Base-by-base conservation (phyloP, 2,797 vertebrate genomes). In the Argyrosomus regius region DNA sequence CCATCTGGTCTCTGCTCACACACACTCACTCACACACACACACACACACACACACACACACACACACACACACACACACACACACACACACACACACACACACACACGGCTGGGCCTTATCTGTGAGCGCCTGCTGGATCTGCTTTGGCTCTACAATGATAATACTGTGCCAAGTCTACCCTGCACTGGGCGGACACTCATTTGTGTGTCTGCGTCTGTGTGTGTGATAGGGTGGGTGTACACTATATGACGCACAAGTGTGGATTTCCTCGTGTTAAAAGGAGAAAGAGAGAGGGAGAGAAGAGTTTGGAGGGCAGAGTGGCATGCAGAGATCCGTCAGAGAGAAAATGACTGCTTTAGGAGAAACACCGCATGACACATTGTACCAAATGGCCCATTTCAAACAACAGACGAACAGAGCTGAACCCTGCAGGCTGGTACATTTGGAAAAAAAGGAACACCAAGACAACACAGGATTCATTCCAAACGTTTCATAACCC, bases 401-500 rank as follows among this genome's bases (percentile, higher is more conserved):
- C 11, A 78, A 75, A 74, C 31, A 45, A 24, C 67, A 80, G 52
- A 48, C 0, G 4, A 22, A 59, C 60, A 61, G 58, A 78, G 59
- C 43, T 5, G 14, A 3, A 11, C 7, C 61, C 74, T 67, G 60
- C 72, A 71, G 82, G 22, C 39, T 43, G 71, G 49, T 16, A 16
- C 8, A 35, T 41, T 43, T 48, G 56, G 53, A 56, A 66, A 77
- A 73, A 39, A 39, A 2, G 35, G 31, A 50, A 66, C 31, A 82
- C 48, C 73, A 43, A 68, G 50, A 71, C 39, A 58, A 81, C 78
- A 82, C 69, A 77, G 63, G 39, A 82, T 63, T 89, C 91, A 84
- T 89, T 92, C 91, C 92, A 94, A 92, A 94, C 72, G 12, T 48
- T 68, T 71, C 60, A 62, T 7, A 62, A 50, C 16, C 49, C 24